Conservation (phyloP, 2,888 invertebrate species). For the Stenurella melanura region DNA sequence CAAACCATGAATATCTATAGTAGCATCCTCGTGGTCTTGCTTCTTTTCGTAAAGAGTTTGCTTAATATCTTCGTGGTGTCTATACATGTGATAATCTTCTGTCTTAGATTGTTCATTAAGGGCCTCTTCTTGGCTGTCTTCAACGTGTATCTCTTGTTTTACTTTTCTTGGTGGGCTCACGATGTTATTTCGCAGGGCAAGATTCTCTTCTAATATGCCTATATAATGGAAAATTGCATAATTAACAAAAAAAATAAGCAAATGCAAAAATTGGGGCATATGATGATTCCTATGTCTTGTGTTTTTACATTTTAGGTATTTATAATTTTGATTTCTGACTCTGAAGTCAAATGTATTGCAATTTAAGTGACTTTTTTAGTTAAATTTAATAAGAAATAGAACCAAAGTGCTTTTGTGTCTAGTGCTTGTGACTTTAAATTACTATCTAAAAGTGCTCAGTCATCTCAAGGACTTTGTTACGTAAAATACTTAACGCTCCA, state of each 20-base stretch:
- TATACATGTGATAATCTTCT: constrained; percentile 7
- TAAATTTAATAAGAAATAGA: no score
- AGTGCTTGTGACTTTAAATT: no score
- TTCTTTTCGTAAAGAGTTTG: not conserved
- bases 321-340: no score
- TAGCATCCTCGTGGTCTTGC: not conserved
- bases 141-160: constrained; percentile 23
- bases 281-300: no score
- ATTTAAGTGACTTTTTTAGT: no score
- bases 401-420: no score
- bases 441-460: no score
- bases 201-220: constrained; percentile 31
- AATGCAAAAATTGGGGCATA: not conserved
- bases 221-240: not conserved
- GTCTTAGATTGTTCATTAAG: not conserved
- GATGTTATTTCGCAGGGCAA: not conserved
- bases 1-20: not conserved
- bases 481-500: no score
- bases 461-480: no score
- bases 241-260: not conserved
- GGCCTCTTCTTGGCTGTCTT: not conserved
- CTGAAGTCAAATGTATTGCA: no score
- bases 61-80: not conserved
- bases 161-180: not conserved
- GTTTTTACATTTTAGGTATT: no score